A percentile compares a stretch with the other conserved stretches of the same genome.
Conservation (phyloP, 2,888 invertebrate species). For the Himalopsyche tibetana region DNA sequence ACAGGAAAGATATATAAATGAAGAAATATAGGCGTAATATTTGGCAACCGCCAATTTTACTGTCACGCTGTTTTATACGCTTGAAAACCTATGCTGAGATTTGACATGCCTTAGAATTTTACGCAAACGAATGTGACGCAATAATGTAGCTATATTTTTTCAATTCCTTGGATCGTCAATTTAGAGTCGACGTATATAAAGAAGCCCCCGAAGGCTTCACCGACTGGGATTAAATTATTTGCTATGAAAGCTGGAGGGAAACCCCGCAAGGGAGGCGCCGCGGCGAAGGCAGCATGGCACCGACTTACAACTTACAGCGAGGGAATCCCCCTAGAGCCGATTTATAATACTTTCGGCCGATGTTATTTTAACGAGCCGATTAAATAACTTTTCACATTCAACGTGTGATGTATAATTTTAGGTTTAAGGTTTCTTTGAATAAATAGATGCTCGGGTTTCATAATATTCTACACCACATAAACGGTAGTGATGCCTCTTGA, state of each 20-base stretch:
- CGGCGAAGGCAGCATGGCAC: conserved; percentile 6
- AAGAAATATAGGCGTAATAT: no score
- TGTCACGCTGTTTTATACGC: no score
- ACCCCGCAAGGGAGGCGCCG: conserved; percentile 38
- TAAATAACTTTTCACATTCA: conserved; percentile 22
- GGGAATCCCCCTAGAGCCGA: conserved; percentile 32
- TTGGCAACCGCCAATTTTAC: no score
- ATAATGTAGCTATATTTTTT: conserved; percentile 33
- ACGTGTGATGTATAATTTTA: conserved; percentile 28
- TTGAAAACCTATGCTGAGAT: not conserved
- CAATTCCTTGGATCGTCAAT: conserved; percentile 36
- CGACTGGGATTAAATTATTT: conserved; percentile 48
- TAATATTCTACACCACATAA: not conserved
- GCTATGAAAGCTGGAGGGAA: conserved; percentile 46
- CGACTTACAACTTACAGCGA: conserved; percentile 6
- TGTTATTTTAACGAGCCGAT: conserved; percentile 36
- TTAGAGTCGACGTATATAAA: conserved; percentile 42
- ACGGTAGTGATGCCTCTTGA: not conserved
- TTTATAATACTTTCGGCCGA: conserved; percentile 37
- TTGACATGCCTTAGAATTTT: not conserved
- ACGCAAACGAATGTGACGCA: not conserved
- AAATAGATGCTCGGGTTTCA: not conserved
- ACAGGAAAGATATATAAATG: no score
- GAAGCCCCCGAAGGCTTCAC: conserved; percentile 47
- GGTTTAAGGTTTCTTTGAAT: conserved; percentile 1